Evolutionary conservation across 1,140 invertebrate species (phyloP), one percentile per base, ranked within the genome.

Genomic region (Condylostylus longicornis): DNA sequence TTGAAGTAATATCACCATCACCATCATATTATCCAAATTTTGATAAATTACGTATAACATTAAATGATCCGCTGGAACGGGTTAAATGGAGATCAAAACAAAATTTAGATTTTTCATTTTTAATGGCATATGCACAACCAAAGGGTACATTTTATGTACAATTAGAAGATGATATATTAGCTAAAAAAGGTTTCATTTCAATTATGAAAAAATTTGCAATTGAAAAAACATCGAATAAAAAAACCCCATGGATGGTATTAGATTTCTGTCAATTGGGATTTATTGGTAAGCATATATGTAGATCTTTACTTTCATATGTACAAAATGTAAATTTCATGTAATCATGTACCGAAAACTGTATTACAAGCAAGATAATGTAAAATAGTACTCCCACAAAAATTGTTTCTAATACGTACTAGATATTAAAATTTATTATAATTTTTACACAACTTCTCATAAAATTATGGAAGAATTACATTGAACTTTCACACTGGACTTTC

Each of bases 51-150:
- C 70, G 73, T 12, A 67, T 76, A 17, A 93, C 86, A 1, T 65
- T 95, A 4, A 89, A 89, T 0, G 91, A 96, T 62, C 74, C 86
- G 4, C 66, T 74, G 40, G 87, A 94, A 51, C 69, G 91, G 18
- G 85, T 95, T 1, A 71, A 79, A 45, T 97, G 93, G 93, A 68
- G 91, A 32, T 90, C 89, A 2, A 98, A 97, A 56, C 93, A 98
- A 62, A 96, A 96, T 62, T 93, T 94, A 29, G 93, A 98, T 59
- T 93, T 86, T 62, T 82, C 89, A 5, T 97, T 89, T 61, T 66
- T 98, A 1, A 97, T 97, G 93, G 82, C 91, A 43, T 96, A 95
- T 58, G 81, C 82, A 8, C 82, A 88, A 49, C 72, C 73, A 0
- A 79, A 77, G 53, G 79, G 76, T 36, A 80, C 72, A 1, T 85